Evolutionary conservation across 1,140 invertebrate species (phyloP).

Genomic region (Drosophila repletoides): DNA sequence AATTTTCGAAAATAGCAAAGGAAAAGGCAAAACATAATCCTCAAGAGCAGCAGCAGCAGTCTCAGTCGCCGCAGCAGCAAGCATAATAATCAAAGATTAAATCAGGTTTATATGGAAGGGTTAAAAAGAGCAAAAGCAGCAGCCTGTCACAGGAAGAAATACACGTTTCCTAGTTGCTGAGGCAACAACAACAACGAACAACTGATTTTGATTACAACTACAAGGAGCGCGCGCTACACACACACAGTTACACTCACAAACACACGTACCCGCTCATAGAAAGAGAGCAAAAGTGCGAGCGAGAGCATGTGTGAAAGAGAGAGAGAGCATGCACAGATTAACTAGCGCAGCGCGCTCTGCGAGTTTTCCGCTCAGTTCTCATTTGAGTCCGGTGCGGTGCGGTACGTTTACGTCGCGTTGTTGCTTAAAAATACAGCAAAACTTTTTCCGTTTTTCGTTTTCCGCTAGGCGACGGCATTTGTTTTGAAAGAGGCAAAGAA

Average conservation of each 20-base stretch:
- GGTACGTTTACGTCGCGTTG: slow-evolving; percentile 65
- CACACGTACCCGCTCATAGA: slow-evolving; percentile 8
- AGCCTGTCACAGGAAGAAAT: slow-evolving; percentile 75
- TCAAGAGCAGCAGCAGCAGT: slow-evolving; percentile 41
- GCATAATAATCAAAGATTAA: slow-evolving; percentile 80
- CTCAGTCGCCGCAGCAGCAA: slow-evolving; percentile 34
- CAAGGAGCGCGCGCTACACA: slow-evolving; percentile 48
- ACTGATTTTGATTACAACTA: slow-evolving; percentile 58
- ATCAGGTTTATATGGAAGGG: slow-evolving; percentile 79
- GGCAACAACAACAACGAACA: slow-evolving; percentile 60
- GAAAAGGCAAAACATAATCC: slow-evolving; percentile 50
- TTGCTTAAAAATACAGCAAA: slow-evolving; percentile 54
- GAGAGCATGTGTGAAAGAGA: slow-evolving; percentile 1
- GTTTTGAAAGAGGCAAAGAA: too few relatives aligned
- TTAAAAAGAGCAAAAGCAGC: slow-evolving; percentile 67
- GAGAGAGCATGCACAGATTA: slow-evolving; percentile 45
- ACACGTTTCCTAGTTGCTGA: slow-evolving; percentile 74
- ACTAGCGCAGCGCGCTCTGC: slow-evolving; percentile 35
- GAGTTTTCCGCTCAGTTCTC: slow-evolving; percentile 60
- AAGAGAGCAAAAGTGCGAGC: slow-evolving; percentile 18
- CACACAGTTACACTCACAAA: slow-evolving; percentile 27
- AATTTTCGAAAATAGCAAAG: slow-evolving; percentile 78
- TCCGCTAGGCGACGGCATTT: slow-evolving; percentile 50
- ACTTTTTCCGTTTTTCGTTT: slow-evolving; percentile 68
- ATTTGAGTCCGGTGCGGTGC: slow-evolving; percentile 66